Base-by-base conservation (phyloP, 2,888 invertebrate genomes). In the Drosophila prolongata region DNA sequence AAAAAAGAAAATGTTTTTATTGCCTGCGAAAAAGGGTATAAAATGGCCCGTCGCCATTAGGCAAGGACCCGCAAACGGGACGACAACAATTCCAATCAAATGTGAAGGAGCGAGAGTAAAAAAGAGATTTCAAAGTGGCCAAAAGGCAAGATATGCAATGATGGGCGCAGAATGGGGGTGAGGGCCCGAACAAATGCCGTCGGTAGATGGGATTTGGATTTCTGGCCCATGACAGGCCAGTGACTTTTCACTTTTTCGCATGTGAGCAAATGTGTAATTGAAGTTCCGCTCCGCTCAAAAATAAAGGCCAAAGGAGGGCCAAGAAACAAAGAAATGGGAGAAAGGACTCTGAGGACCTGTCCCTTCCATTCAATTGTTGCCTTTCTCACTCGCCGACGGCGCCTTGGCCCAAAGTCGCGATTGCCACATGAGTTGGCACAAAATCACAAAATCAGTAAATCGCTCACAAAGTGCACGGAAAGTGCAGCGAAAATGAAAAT, bases 21-120 rank as follows among this genome's bases (percentile, higher is more conserved):
- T 83, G 88, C 87, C 80, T 75, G 86, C 86, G 74, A 82, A 82
- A 82, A 83, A 86, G 88, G 83, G 87, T 88, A 86, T 74, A 74
- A 82, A 80, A 75, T 74, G 80, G 65, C 60, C 85, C 67, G 66
- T 62, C 71, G 69, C 86, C 82, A 83, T 83, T 83, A 86, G 88
- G 62, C 70, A 62, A 38, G 61, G 72, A 69, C 65, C 68, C 64
- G 52, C 66, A 70, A 68, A 62, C 53, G 49, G 30, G 37, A 54
- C 56, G 54, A 55, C 55, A 69, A 59, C 54, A 56, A 60, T 54
- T 55, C 74, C 64, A 66, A 69, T 71, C 69, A 67, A 78, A 79
- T 49, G 74, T 86, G 62, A 80, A 86, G 88, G 74, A 57, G 61
- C 67, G 13, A 13, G 43, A 13, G 8, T 35, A 52, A 65, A 65